A percentile compares a stretch with the other conserved stretches of the same genome.
Evolutionary conservation across 2,888 invertebrate genomes (phyloP).

Genomic region (Cataglyphis rosenhaueri): DNA sequence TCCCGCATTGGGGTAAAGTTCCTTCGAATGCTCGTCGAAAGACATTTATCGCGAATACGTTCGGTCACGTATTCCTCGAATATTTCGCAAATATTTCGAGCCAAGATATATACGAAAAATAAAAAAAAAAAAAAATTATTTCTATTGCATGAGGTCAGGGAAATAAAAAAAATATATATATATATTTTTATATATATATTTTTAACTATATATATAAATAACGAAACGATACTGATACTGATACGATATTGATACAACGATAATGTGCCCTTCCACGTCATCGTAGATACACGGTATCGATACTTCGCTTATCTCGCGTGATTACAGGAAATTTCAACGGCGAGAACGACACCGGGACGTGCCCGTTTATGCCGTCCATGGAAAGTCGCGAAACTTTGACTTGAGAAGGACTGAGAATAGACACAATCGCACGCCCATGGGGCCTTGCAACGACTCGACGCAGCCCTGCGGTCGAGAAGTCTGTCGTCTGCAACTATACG

Average conservation of each 20-base stretch:
- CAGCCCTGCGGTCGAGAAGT: slow-evolving; percentile 58
- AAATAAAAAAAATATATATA: background rate
- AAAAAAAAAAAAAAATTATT: background rate
- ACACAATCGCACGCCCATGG: background rate
- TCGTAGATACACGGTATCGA: slow-evolving; percentile 57
- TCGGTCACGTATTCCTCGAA: background rate
- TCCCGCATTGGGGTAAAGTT: background rate
- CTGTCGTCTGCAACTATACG: slow-evolving; percentile 42
- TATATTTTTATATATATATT: background rate
- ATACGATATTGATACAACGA: background rate
- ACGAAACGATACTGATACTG: background rate
- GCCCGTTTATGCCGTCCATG: background rate
- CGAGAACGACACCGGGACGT: background rate
- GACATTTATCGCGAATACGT: slow-evolving; percentile 22
- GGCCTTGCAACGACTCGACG: slow-evolving; percentile 43
- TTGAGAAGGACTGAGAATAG: background rate
- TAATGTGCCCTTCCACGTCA: background rate
- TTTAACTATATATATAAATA: background rate
- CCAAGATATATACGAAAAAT: slow-evolving; percentile 10
- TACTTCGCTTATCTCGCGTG: slow-evolving; percentile 57
- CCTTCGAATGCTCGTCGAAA: slow-evolving; percentile 25
- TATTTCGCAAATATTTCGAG: background rate
- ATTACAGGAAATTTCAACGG: slow-evolving; percentile 38
- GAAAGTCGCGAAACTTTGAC: background rate
- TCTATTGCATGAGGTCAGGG: background rate